These are phyloP conservation scores for Tipula confusa DNA, from an alignment of 2,888 invertebrate genomes.

Conservation along the genomic window DNA sequence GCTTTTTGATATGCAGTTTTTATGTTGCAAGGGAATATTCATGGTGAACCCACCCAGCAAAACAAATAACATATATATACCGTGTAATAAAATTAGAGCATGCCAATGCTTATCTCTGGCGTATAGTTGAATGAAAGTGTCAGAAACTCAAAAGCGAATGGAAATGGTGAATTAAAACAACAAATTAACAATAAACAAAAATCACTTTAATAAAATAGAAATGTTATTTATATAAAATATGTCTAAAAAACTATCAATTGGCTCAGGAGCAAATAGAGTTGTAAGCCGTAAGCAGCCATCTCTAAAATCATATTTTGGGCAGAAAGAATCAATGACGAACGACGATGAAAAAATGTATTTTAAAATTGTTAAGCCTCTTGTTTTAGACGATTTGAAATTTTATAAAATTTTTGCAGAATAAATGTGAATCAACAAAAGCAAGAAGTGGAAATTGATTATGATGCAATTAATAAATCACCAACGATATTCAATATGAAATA, in stretches of 20 bases:
- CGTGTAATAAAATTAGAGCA: no score
- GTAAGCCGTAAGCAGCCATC: neutral
- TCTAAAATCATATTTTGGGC: neutral
- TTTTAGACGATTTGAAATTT: neutral
- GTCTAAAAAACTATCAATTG: neutral
- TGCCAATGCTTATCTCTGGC: no score
- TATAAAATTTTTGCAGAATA: neutral
- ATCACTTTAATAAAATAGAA: no score
- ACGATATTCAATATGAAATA: neutral
- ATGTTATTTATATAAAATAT: neutral
- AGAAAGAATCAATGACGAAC: neutral
- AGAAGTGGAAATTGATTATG: neutral
- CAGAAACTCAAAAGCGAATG: no score
- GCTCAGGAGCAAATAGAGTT: neutral
- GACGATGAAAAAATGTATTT: neutral
- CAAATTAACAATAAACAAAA: no score
- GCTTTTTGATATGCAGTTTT: no score
- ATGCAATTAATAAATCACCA: slow-evolving; percentile 4
- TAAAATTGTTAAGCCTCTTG: neutral
- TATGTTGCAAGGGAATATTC: no score
- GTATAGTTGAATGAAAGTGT: no score
- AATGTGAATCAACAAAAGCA: neutral
- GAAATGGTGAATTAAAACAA: no score
- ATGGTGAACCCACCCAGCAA: no score
- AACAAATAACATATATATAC: no score